These are phyloP conservation scores for Etheostoma perlongum DNA, from an alignment of 2,797 vertebrate species.

Conservation along the genomic window DNA sequence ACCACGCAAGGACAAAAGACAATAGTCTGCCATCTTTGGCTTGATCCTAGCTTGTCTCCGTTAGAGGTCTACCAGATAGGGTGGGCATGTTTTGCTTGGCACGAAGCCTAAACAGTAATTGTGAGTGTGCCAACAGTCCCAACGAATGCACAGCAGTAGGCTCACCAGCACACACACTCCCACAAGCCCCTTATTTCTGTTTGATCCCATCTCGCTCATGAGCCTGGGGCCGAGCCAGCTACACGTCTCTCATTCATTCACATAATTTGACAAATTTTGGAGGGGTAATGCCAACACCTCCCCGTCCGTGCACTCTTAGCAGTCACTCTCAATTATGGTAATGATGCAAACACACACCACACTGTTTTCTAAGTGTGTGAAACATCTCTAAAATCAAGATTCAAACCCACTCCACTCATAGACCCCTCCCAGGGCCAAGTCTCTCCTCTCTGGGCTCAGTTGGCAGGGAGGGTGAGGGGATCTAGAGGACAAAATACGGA, in stretches of 20 bases:
- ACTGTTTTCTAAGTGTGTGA: constrained; percentile 60
- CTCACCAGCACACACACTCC: constrained; percentile 13
- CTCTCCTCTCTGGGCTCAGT: constrained; percentile 21
- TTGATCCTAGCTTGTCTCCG: constrained; percentile 18
- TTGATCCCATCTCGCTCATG: constrained; percentile 60
- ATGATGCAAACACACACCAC: constrained; percentile 72
- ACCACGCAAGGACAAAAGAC: constrained; percentile 43
- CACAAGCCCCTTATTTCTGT: constrained; percentile 60
- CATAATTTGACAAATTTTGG: constrained; percentile 64
- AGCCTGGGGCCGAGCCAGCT: constrained; percentile 47
- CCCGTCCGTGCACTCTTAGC: constrained; percentile 38
- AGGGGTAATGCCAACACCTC: constrained; percentile 46
- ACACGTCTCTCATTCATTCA: constrained; percentile 68
- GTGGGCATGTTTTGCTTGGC: constrained; percentile 64
- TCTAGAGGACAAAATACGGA: constrained; percentile 46
- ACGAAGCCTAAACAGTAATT: constrained; percentile 43
- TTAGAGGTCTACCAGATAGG: constrained; percentile 33
- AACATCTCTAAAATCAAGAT: constrained; percentile 45
- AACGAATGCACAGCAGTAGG: constrained; percentile 17
- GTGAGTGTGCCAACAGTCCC: constrained; percentile 45
- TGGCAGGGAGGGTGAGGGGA: neutral
- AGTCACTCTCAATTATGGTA: constrained; percentile 76
- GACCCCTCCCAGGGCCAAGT: constrained; percentile 13
- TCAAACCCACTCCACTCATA: constrained; percentile 3
- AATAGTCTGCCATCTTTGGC: constrained; percentile 56